These are phyloP conservation scores for Zeugodacus cucurbitae DNA, from an alignment of 1,140 invertebrate species.

Conservation along the genomic window DNA sequence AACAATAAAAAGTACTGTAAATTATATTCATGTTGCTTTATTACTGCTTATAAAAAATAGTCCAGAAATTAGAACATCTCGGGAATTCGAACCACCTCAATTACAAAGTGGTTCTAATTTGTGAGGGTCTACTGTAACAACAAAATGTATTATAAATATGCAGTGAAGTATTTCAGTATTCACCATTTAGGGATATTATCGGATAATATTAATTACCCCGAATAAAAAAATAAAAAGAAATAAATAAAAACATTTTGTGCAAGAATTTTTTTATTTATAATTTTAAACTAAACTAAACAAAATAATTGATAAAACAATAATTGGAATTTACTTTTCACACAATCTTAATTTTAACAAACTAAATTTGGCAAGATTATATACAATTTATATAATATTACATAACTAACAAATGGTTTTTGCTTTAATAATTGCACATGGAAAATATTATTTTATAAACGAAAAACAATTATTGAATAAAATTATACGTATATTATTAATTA, in stretches of 20 bases:
- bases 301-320: conserved; percentile 19
- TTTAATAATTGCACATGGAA: background rate
- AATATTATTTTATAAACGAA: background rate
- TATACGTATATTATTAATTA: background rate
- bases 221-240: background rate
- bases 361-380: conserved; percentile 38
- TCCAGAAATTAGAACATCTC: too few species aligned
- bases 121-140: too few species aligned
- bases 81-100: too few species aligned
- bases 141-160: too few species aligned
- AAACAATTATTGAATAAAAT: background rate
- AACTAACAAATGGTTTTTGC: background rate
- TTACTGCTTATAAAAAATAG: too few species aligned
- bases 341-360: background rate
- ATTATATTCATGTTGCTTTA: too few species aligned
- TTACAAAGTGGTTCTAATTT: too few species aligned
- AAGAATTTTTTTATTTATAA: background rate
- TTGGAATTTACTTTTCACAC: background rate
- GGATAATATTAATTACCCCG: too few species aligned
- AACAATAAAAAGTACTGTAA: too few species aligned
- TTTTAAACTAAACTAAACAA: background rate
- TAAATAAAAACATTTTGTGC: background rate
- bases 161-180: too few species aligned
- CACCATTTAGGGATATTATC: too few species aligned
- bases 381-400: background rate